These are phyloP conservation scores for Trogon surrucura DNA, from an alignment of 2,113 vertebrate species.

Conservation along the genomic window DNA sequence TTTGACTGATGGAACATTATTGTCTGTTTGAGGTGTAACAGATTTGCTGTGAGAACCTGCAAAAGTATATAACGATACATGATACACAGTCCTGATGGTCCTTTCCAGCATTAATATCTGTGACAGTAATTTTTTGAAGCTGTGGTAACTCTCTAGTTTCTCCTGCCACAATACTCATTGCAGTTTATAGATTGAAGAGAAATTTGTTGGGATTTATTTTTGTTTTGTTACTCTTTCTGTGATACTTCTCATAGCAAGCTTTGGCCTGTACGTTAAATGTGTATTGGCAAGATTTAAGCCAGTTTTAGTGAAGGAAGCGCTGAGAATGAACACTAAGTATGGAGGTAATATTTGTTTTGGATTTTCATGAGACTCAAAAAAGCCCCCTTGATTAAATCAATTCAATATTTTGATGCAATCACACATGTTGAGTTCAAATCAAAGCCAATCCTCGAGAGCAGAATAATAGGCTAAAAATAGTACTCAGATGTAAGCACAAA, in stretches of 20 bases:
- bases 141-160: not conserved
- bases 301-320: not conserved
- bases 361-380: not conserved
- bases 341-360: not conserved
- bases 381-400: not conserved
- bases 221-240: not conserved
- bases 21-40: not conserved
- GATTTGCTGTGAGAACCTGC: not conserved
- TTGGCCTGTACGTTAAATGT: not conserved
- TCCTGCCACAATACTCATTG: not conserved
- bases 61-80: not conserved
- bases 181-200: not conserved
- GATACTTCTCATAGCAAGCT: not conserved
- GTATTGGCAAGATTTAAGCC: not conserved
- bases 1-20: not conserved
- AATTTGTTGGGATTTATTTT: not conserved
- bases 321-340: not conserved
- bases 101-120: not conserved
- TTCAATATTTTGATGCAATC: not conserved
- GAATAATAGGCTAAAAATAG: not conserved
- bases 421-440: not conserved
- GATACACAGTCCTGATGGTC: too few species aligned
- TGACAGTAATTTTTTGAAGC: not conserved
- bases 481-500: not conserved
- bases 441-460: not conserved